Conservation (phyloP, 2,113 vertebrate species). For the Puffinus mauretanicus region DNA sequence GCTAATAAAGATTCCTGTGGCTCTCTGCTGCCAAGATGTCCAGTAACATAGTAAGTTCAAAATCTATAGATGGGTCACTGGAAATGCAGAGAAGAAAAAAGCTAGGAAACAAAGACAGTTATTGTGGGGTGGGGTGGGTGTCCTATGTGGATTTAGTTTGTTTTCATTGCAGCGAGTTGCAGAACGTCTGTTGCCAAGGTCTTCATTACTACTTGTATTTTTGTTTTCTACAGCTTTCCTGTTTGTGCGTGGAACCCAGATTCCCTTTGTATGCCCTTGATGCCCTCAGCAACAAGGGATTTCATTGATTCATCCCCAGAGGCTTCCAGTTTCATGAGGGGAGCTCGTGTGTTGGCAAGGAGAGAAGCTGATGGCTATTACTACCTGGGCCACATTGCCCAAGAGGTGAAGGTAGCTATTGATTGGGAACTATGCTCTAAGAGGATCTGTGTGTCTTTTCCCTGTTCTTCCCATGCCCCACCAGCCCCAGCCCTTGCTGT, state of each 20-base stretch:
- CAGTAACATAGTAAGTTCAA: slow-evolving; percentile 12
- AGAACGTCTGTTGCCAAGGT: background rate
- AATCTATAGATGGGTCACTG: background rate
- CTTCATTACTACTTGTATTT: background rate
- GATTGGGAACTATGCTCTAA: background rate
- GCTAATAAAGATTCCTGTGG: background rate
- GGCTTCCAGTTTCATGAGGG: slow-evolving; percentile 23
- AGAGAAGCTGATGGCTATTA: slow-evolving; percentile 66
- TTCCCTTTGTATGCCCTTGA: background rate
- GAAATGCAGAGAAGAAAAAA: background rate
- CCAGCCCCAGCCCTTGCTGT: background rate
- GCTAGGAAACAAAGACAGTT: background rate
- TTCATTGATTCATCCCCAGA: background rate
- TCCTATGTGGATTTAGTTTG: background rate
- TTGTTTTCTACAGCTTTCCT: slow-evolving; percentile 32
- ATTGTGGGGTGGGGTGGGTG: background rate
- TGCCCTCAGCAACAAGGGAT: background rate
- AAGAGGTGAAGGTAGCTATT: slow-evolving; percentile 28
- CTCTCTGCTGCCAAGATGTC: background rate
- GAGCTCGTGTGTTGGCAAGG: slow-evolving; percentile 60
- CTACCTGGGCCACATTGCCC: slow-evolving; percentile 58
- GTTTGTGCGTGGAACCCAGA: background rate
- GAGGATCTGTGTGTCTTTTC: background rate
- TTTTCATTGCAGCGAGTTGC: background rate
- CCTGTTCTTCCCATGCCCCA: background rate